These are phyloP conservation scores for Myzus persicae DNA, from an alignment of 1,140 invertebrate species.

Conservation along the genomic window DNA sequence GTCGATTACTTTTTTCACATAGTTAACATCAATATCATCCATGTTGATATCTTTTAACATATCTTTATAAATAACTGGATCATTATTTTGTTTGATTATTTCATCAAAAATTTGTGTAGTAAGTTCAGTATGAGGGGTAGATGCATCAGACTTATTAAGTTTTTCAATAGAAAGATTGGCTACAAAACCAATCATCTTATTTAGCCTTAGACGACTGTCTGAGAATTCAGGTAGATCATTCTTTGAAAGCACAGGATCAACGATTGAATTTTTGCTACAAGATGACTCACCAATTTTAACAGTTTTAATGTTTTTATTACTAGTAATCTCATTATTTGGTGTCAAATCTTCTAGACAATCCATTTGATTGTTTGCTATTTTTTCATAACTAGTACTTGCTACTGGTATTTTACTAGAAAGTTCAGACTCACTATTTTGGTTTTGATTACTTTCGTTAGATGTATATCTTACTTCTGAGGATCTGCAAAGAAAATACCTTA, in stretches of 20 bases:
- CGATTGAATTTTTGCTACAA: neutral
- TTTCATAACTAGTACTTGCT: neutral
- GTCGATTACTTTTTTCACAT: slow-evolving; percentile 31
- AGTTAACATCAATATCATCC: slow-evolving; percentile 36
- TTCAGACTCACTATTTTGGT: neutral
- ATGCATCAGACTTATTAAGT: slow-evolving; percentile 21
- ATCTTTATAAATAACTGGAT: neutral
- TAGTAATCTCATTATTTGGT: neutral
- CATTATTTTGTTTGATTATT: neutral
- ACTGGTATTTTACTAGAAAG: neutral
- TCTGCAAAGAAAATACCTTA: neutral
- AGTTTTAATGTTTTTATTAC: neutral
- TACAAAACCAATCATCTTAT: slow-evolving; percentile 43
- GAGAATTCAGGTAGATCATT: neutral
- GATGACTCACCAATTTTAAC: neutral
- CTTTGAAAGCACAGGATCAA: neutral
- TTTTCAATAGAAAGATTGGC: slow-evolving; percentile 27
- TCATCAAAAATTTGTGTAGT: slow-evolving; percentile 39
- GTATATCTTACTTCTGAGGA: neutral
- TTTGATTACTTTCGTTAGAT: slow-evolving; percentile 28
- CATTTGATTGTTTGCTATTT: neutral
- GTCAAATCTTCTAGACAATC: neutral
- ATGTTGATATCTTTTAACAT: slow-evolving; percentile 32
- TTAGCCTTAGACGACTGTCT: slow-evolving; percentile 23
- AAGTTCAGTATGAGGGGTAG: neutral